A percentile compares a stretch with the other conserved stretches of the same genome.
Evolutionary conservation across 2,888 invertebrate genomes (phyloP).

Genomic region (Crepidodera aurea): DNA sequence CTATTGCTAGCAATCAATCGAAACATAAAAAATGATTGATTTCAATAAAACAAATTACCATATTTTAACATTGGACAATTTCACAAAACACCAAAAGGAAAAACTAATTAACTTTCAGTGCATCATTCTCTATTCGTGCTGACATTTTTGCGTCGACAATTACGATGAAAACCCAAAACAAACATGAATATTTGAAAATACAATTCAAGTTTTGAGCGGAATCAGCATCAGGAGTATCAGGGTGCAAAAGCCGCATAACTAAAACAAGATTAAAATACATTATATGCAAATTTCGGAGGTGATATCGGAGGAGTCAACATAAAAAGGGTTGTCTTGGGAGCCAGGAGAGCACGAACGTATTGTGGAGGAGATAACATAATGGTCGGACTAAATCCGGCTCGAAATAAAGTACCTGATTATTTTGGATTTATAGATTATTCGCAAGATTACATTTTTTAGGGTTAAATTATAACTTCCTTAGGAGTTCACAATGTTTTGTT

Average conservation of each 20-base stretch:
- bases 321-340: constrained; percentile 36
- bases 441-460: too few species aligned
- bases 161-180: constrained; percentile 20
- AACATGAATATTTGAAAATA: constrained; percentile 26
- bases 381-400: too few species aligned
- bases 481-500: too few species aligned
- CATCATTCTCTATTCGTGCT: not conserved
- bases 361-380: not conserved
- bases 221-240: constrained; percentile 22
- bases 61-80: not conserved
- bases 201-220: constrained; percentile 27
- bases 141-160: not conserved
- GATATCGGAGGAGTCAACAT: constrained; percentile 34
- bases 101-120: constrained; percentile 6
- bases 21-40: not conserved
- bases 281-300: constrained; percentile 35
- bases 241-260: constrained; percentile 29
- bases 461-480: too few species aligned
- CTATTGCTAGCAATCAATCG: not conserved
- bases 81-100: not conserved
- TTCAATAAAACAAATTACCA: constrained; percentile 4
- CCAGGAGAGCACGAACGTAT: constrained; percentile 6
- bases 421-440: too few species aligned
- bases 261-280: constrained; percentile 29
- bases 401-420: too few species aligned